phyloP scores from a whole-genome alignment of 2,797 vertebrate genomes.

The Hippopotamyrus pictus region DNA sequence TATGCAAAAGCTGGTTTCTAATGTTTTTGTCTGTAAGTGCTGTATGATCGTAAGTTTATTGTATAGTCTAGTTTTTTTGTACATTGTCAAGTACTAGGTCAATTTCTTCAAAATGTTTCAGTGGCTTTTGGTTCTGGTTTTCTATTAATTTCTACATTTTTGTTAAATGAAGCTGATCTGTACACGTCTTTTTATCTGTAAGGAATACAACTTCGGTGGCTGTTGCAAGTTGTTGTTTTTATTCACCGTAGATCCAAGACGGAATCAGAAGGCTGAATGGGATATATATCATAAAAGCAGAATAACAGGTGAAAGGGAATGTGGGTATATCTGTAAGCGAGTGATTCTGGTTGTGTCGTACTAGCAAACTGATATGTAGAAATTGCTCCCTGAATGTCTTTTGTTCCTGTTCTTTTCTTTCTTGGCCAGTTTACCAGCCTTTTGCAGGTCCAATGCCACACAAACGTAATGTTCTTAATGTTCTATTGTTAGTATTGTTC shows the following conservation, averaged over 20 bases:
- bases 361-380: background rate
- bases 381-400: background rate
- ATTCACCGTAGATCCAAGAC: background rate
- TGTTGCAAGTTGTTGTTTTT: background rate
- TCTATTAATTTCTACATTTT: constrained; percentile 34
- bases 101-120: constrained; percentile 22
- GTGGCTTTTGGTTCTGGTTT: constrained; percentile 36
- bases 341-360: background rate
- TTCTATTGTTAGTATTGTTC: background rate
- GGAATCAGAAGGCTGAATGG: background rate
- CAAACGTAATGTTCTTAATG: background rate
- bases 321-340: background rate
- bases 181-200: background rate
- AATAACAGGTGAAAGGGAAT: background rate
- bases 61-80: constrained; percentile 31
- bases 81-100: constrained; percentile 35
- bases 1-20: constrained; percentile 33
- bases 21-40: constrained; percentile 52
- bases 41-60: constrained; percentile 46
- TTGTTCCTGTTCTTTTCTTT: background rate
- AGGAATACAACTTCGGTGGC: background rate
- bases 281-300: background rate
- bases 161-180: constrained; percentile 25
- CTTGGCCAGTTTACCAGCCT: background rate
- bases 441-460: background rate